Evolutionary conservation across 1,140 invertebrate genomes (phyloP).

Genomic region (Fopius arisanus): DNA sequence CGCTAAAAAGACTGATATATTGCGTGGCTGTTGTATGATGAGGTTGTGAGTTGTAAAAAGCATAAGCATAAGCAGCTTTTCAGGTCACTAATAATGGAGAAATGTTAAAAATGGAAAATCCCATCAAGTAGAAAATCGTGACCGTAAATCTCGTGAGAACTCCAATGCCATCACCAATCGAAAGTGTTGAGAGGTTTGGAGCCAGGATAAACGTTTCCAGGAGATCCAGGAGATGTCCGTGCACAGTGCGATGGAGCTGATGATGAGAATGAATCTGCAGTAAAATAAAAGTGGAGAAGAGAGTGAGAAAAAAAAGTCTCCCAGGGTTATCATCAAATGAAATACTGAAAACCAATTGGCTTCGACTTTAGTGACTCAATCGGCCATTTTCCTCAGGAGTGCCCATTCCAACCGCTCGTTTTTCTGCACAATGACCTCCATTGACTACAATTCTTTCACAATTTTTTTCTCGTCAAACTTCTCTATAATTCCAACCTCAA

Average conservation of each 20-base stretch:
- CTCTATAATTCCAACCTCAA: background rate
- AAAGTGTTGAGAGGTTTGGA: background rate
- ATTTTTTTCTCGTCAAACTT: background rate
- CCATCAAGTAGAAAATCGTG: background rate
- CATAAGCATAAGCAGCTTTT: no score
- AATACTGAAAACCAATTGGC: constrained; percentile 35
- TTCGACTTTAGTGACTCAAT: constrained; percentile 37
- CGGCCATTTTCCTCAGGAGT: constrained; percentile 25
- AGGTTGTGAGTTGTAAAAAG: no score
- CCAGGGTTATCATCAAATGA: constrained; percentile 32
- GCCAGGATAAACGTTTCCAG: background rate
- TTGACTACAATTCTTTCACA: background rate
- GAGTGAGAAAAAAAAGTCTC: constrained; percentile 5
- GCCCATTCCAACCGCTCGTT: constrained; percentile 5
- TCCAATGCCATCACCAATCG: background rate
- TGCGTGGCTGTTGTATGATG: no score
- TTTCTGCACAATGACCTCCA: constrained; percentile 9
- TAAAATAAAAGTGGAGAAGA: constrained; percentile 19
- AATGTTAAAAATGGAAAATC: background rate
- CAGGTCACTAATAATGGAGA: no score
- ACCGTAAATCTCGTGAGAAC: background rate
- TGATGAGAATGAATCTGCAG: constrained; percentile 1
- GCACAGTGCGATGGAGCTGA: background rate
- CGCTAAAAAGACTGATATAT: no score
- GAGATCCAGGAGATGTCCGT: background rate